phyloP scores from a whole-genome alignment of 2,888 invertebrate species.

The Ellobium chinense region DNA sequence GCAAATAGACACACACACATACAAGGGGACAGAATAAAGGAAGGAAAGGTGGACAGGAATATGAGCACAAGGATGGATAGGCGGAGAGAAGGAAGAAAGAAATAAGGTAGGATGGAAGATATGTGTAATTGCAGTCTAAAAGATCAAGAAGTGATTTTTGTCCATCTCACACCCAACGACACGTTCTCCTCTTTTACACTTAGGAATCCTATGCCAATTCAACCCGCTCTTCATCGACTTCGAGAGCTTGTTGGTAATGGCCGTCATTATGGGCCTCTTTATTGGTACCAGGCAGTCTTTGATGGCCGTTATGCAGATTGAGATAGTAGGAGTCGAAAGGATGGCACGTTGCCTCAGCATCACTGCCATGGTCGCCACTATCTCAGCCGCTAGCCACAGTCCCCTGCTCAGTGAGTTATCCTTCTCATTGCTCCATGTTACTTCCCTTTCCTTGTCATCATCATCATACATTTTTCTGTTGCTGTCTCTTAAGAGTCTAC shows the following conservation, averaged over 20 bases:
- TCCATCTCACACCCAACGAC: too few relatives aligned
- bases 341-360: slow-evolving; percentile 57
- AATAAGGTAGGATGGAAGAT: too few relatives aligned
- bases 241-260: slow-evolving; percentile 50
- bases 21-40: too few relatives aligned
- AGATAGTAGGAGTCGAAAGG: slow-evolving; percentile 59
- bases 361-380: slow-evolving; percentile 51
- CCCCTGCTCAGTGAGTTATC: slow-evolving; percentile 57
- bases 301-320: slow-evolving; percentile 56
- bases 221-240: slow-evolving; percentile 49
- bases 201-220: slow-evolving; percentile 34
- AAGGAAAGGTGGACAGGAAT: too few relatives aligned
- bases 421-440: not conserved
- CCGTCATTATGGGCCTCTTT: slow-evolving; percentile 55
- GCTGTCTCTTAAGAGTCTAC: too few relatives aligned
- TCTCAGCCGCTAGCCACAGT: slow-evolving; percentile 47
- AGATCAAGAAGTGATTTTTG: too few relatives aligned
- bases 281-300: slow-evolving; percentile 57
- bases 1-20: too few relatives aligned
- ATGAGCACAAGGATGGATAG: too few relatives aligned
- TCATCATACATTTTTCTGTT: too few relatives aligned
- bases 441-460: too few relatives aligned
- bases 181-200: not conserved
- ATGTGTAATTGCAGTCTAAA: too few relatives aligned
- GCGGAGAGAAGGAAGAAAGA: too few relatives aligned